These are phyloP conservation scores for cattle (Bos taurus) DNA, from an alignment of 2,113 vertebrate species.

Conservation along the genomic window ARS-UCD2.0 NC_037337.1:27310501-27311000, in stretches of 20 bases:
- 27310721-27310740: not conserved
- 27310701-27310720: not conserved
- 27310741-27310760: not conserved
- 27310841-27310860: not conserved
- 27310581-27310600: not conserved
- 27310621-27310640: not conserved
- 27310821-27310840: not conserved
- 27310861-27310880: not conserved
- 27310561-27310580: not conserved
- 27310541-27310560: not conserved
- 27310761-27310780: not conserved
- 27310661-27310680: not conserved
- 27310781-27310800: not conserved
- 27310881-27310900: not conserved
- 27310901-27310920: not conserved
- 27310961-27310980: not conserved
- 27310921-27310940: not conserved
- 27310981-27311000: not conserved
- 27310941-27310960: not conserved
- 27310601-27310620: not conserved
- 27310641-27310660: not conserved
- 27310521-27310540: not conserved
- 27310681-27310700: not conserved
- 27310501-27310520: not conserved
- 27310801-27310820: not conserved